Base-by-base conservation (phyloP, 1,140 invertebrate genomes). In the Carposina sasakii region DNA sequence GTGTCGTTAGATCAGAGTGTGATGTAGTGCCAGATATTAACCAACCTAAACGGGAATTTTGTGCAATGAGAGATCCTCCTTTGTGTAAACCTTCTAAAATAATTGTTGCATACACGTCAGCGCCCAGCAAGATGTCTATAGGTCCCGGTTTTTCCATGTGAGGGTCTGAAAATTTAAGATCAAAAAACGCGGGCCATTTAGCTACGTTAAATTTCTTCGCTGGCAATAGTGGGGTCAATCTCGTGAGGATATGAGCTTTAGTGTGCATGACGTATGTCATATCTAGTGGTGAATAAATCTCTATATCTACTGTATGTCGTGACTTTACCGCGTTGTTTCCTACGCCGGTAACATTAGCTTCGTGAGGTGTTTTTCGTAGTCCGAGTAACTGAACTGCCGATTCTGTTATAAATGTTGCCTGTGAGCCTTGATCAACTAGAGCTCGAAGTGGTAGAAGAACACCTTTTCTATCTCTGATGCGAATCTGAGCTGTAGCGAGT, bases 41-140 rank as follows among this genome's bases (percentile, higher is more conserved):
- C 51, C 48, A 54, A 40, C 51, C 58, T 2, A 61, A 28, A 12
- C 37, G 37, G 22, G 54, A 20, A 12, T 44, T 23, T 6, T 13
- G 21, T 5, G 41, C 41, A 17, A 41, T 45, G 23, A 50, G 36
- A 30, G 40, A 42, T 2, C 39, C 21, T 22, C 40, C 19, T 37
- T 57, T 52, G 37, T 51, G 50, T 36, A 58, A 42, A 10, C 54
- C 58, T 30, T 61, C 40, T 22, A 52, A 31, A 3, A 61, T 20
- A 26, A 61, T 55, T 20, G 48, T 20, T 23, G 48, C 40, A 37
- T 58, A 30, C 20, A 60, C 57, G 2, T 57, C 57, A 22, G 54
- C 54, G 41, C 61, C 57, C 24, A 64, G 36, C 8, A 64, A 31
- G 16, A 64, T 22, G 43, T 64, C 58, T 30, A 64, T 52, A 39